Evolutionary conservation across 2,797 vertebrate genomes (phyloP).

Genomic region (Aselliscus stoliczkanus): DNA sequence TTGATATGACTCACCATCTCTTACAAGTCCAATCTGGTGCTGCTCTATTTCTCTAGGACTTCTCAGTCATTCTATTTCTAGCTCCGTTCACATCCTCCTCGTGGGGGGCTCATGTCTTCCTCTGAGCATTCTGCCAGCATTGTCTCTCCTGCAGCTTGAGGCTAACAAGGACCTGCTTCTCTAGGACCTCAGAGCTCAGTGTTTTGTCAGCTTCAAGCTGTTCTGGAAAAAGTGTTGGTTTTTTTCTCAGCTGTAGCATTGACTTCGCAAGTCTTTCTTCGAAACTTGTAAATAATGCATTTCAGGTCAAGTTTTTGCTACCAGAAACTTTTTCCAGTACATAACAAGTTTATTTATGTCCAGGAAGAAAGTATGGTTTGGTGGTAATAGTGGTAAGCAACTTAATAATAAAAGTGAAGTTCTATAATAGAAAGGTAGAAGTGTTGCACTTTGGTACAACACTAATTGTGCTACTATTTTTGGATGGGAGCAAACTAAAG

Average conservation of each 20-base stretch:
- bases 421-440: constrained; percentile 24
- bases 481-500: constrained; percentile 19
- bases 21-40: background rate
- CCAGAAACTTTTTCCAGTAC: constrained; percentile 67
- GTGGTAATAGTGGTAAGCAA: constrained; percentile 24
- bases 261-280: constrained; percentile 69
- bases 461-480: constrained; percentile 13
- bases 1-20: background rate
- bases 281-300: constrained; percentile 71
- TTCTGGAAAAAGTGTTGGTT: constrained; percentile 70
- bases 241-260: constrained; percentile 68
- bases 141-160: constrained; percentile 52
- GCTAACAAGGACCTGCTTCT: constrained; percentile 60
- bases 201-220: constrained; percentile 71
- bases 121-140: background rate
- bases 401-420: constrained; percentile 62
- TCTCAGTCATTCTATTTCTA: background rate
- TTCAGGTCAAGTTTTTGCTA: constrained; percentile 58
- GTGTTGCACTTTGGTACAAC: background rate
- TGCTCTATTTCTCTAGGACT: background rate
- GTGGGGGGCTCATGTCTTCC: constrained; percentile 8
- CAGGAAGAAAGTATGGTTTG: constrained; percentile 33
- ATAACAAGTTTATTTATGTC: constrained; percentile 61
- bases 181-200: constrained; percentile 50
- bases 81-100: background rate